A percentile compares a stretch with the other conserved stretches of the same genome.
These are phyloP conservation scores for Saccostrea cuccullata DNA, from an alignment of 1,140 invertebrate species.

Conservation along the genomic window DNA sequence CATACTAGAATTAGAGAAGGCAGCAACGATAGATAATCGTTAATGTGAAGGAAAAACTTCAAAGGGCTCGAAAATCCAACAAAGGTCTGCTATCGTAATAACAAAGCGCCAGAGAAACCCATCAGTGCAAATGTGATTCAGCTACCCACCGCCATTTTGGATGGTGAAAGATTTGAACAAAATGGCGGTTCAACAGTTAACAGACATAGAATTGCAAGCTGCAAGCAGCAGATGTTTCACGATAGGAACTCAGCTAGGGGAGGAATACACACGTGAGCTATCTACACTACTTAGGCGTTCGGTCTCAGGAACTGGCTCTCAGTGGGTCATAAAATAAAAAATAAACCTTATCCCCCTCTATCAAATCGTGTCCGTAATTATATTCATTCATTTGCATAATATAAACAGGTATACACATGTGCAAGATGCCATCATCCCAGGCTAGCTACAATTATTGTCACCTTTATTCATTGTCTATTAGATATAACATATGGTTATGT, in stretches of 20 bases:
- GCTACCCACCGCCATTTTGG: conserved; percentile 30
- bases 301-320: conserved; percentile 1
- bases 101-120: background rate
- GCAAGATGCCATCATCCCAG: background rate
- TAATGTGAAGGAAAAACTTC: background rate
- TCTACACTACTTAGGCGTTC: background rate
- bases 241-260: conserved; percentile 14
- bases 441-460: conserved; percentile 12
- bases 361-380: conserved; percentile 28
- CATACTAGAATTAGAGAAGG: conserved; percentile 12
- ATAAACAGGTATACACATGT: background rate
- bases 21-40: conserved; percentile 8
- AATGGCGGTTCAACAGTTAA: conserved; percentile 6
- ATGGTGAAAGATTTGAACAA: conserved; percentile 31
- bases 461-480: conserved; percentile 1
- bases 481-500: background rate
- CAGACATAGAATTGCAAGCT: conserved; percentile 22
- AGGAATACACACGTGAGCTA: conserved; percentile 13
- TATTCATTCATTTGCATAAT: conserved; percentile 32
- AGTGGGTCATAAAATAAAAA: conserved; percentile 18
- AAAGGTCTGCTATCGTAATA: conserved; percentile 18
- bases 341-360: conserved; percentile 10
- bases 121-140: conserved; percentile 27
- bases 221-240: conserved; percentile 28
- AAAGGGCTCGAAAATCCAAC: conserved; percentile 27